Evolutionary conservation across 1,140 invertebrate species (phyloP).

Genomic region (Lineus longissimus): DNA sequence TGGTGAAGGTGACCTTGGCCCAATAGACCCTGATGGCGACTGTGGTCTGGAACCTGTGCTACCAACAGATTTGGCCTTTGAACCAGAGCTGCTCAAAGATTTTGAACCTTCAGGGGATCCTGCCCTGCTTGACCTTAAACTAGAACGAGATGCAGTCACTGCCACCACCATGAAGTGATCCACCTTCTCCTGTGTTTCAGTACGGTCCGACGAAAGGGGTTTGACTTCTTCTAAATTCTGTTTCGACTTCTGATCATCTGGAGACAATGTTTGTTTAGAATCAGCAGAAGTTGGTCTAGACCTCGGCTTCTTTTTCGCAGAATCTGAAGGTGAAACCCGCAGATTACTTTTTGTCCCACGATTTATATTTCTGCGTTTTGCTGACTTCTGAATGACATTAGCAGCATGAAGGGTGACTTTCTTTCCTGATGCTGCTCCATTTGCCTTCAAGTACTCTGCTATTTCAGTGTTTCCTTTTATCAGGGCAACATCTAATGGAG

Average conservation of each 20-base stretch:
- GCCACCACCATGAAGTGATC: no score
- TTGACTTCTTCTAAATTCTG: neutral
- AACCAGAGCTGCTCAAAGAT: no score
- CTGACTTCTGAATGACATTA: constrained; percentile 30
- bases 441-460: constrained; percentile 87
- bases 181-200: no score
- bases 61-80: no score
- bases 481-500: constrained; percentile 85
- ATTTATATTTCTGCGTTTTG: constrained; percentile 23
- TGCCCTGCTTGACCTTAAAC: no score
- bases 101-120: no score
- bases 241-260: constrained; percentile 6
- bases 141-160: no score
- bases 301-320: neutral
- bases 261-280: neutral
- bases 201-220: no score
- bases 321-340: constrained; percentile 10
- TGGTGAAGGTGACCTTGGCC: no score
- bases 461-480: constrained; percentile 79
- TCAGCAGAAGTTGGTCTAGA: neutral
- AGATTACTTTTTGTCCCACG: neutral
- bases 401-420: constrained; percentile 58
- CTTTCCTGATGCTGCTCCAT: constrained; percentile 76
- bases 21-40: no score
- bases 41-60: no score